Percentiles rank a stretch among this genome's conserved stretches.
These are phyloP conservation scores for Melangyna quadrimaculata DNA, from an alignment of 2,888 invertebrate genomes.

Conservation along the genomic window DNA sequence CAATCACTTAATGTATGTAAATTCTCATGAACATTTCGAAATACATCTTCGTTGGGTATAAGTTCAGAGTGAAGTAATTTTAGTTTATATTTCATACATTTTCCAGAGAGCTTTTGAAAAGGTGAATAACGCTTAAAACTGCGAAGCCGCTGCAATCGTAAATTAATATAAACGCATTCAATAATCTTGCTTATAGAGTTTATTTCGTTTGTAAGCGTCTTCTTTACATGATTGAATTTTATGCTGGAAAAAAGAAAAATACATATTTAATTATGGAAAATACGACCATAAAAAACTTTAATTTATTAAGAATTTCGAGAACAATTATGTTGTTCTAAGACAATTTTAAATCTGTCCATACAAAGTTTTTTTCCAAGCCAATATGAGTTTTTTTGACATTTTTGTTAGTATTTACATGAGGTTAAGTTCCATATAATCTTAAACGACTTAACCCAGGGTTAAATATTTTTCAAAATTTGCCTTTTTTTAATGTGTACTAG, in stretches of 20 bases:
- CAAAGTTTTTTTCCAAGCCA: too few species aligned
- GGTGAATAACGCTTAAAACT: slow-evolving; percentile 42
- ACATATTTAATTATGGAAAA: too few species aligned
- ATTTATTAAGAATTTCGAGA: too few species aligned
- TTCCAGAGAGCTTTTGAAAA: slow-evolving; percentile 75
- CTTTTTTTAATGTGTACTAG: too few species aligned
- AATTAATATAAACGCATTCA: slow-evolving; percentile 52
- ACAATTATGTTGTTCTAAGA: too few species aligned
- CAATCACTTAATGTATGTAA: slow-evolving; percentile 52
- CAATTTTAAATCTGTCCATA: too few species aligned
- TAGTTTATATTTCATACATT: slow-evolving; percentile 71
- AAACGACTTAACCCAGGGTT: too few species aligned
- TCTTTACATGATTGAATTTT: slow-evolving; percentile 52
- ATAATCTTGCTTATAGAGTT: slow-evolving; percentile 51
- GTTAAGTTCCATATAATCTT: too few species aligned
- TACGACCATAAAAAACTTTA: too few species aligned
- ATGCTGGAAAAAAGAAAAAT: slow-evolving; percentile 34
- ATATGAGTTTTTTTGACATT: too few species aligned
- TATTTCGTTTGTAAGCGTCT: slow-evolving; percentile 26
- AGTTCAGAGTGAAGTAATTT: slow-evolving; percentile 23
- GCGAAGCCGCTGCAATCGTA: slow-evolving; percentile 50
- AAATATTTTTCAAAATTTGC: too few species aligned
- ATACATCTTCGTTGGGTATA: slow-evolving; percentile 56
- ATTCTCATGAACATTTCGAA: slow-evolving; percentile 56
- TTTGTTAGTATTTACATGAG: too few species aligned